phyloP scores from a whole-genome alignment of 2,113 vertebrate species.

The Pitta sordida region DNA sequence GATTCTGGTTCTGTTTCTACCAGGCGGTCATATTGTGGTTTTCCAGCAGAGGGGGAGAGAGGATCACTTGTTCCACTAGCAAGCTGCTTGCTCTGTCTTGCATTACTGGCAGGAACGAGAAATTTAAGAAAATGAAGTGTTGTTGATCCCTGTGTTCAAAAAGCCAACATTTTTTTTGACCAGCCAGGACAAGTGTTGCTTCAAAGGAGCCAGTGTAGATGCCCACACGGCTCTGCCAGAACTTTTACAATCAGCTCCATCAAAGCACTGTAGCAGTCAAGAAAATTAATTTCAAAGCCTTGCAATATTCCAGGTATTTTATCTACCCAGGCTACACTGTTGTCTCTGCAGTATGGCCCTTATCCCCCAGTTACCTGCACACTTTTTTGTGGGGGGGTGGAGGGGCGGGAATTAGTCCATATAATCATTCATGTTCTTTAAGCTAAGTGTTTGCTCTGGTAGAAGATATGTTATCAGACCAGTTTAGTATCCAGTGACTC shows the following conservation, averaged over 20 bases:
- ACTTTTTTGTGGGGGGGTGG: not conserved
- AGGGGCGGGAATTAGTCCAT: accelerated
- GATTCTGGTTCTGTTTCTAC: not conserved
- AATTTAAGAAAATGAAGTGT: not conserved
- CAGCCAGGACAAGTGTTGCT: slow-evolving; percentile 19
- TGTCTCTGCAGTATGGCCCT: not conserved
- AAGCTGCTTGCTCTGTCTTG: accelerated
- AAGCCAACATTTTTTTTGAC: not conserved
- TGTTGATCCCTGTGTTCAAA: not conserved
- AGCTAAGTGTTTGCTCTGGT: not conserved
- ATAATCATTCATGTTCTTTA: accelerated
- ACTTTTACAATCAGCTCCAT: not conserved
- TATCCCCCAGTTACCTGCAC: not conserved
- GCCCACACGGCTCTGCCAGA: not conserved
- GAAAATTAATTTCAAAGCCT: not conserved
- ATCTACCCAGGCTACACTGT: not conserved
- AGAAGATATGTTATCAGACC: accelerated
- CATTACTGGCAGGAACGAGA: not conserved
- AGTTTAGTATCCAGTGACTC: not conserved
- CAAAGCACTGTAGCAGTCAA: not conserved
- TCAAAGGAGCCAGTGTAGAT: not conserved
- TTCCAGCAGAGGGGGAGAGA: slow-evolving; percentile 64
- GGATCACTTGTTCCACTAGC: not conserved
- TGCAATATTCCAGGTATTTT: not conserved
- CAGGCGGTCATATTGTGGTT: not conserved